Evolutionary conservation across 2,113 vertebrate species (phyloP).

Genomic region (Sorex fumeus): DNA sequence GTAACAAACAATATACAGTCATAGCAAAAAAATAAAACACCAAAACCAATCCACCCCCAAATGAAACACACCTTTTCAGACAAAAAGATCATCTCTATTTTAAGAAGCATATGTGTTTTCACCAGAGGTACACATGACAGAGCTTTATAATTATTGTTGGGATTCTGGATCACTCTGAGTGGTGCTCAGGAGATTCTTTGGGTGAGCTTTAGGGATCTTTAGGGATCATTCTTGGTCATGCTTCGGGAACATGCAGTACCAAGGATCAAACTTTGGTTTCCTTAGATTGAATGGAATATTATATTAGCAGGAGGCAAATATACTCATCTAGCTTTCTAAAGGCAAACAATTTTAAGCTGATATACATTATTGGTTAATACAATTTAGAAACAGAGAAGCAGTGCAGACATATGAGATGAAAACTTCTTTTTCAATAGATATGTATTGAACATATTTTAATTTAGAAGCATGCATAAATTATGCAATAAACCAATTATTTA

Average conservation of each 20-base stretch:
- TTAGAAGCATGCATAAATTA: conserved; percentile 4
- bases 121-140: background rate
- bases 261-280: too few relatives aligned
- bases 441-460: background rate
- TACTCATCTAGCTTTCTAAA: conserved; percentile 21
- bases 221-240: too few relatives aligned
- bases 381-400: conserved; percentile 23
- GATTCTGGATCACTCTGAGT: too few relatives aligned
- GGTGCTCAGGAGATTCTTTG: background rate
- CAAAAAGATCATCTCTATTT: background rate
- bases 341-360: background rate
- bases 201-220: background rate
- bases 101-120: background rate
- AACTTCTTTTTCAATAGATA: background rate
- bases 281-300: background rate
- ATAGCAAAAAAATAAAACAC: too few relatives aligned
- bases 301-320: background rate
- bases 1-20: conserved; percentile 12
- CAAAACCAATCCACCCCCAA: background rate
- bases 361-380: conserved; percentile 8
- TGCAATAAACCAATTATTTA: conserved; percentile 27
- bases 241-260: too few relatives aligned
- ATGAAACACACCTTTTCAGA: conserved; percentile 8
- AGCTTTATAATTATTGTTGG: background rate
- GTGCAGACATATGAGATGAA: background rate